These are phyloP conservation scores for Zygaena filipendulae DNA, from an alignment of 2,888 invertebrate species.

Conservation along the genomic window DNA sequence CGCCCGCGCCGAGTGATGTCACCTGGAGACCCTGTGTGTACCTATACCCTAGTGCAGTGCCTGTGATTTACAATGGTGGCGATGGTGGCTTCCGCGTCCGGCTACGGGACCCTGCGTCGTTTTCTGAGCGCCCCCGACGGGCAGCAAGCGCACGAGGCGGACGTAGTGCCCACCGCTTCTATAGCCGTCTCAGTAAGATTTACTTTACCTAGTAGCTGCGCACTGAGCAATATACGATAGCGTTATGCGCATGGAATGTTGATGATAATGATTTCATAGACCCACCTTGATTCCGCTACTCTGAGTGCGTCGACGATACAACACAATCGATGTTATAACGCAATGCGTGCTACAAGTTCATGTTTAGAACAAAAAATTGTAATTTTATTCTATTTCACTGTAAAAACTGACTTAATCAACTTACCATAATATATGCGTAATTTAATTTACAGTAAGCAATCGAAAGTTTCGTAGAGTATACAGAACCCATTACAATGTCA, in stretches of 20 bases:
- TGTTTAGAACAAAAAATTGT: no score
- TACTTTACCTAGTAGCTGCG: no score
- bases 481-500: no score
- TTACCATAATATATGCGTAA: no score
- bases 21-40: constrained; percentile 35
- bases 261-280: constrained; percentile 28
- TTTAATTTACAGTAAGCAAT: no score
- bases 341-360: no score
- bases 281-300: constrained; percentile 24
- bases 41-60: constrained; percentile 33
- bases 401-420: no score
- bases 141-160: constrained; percentile 32
- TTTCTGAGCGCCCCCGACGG: constrained; percentile 60
- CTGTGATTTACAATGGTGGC: constrained; percentile 43
- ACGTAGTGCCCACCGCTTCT: constrained; percentile 44
- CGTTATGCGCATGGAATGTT: constrained; percentile 40
- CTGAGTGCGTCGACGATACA: no score
- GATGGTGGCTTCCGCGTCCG: constrained; percentile 62
- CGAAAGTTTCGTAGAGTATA: no score
- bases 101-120: constrained; percentile 62
- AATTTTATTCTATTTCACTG: no score
- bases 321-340: no score
- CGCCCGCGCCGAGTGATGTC: constrained; percentile 49
- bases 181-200: constrained; percentile 61
- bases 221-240: no score